These are phyloP conservation scores for Xenopus laevis DNA, from an alignment of 2,113 vertebrate species.

Conservation along the genomic window DNA sequence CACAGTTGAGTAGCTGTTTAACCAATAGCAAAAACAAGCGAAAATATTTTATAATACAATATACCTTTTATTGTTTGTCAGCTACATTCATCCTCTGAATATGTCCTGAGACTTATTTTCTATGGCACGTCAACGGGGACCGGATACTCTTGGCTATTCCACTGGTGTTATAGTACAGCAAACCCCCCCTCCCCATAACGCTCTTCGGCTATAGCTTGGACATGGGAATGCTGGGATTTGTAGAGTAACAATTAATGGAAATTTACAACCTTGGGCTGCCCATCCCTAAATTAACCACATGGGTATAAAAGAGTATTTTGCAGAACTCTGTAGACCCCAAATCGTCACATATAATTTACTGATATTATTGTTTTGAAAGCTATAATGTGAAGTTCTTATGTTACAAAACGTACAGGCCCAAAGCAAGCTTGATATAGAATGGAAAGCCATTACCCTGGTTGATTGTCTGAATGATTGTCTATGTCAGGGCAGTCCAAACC, in stretches of 20 bases:
- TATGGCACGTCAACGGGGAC: neutral
- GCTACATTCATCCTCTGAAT: conserved; percentile 28
- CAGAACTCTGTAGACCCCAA: neutral
- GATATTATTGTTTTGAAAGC: too few relatives aligned
- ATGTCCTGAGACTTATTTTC: conserved; percentile 13
- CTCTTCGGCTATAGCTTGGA: too few relatives aligned
- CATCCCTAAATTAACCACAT: too few relatives aligned
- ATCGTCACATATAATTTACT: neutral
- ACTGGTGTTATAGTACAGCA: too few relatives aligned
- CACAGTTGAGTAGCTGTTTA: conserved; percentile 6
- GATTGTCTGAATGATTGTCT: conserved; percentile 48
- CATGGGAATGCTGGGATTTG: too few relatives aligned
- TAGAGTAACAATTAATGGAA: too few relatives aligned
- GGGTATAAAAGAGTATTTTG: too few relatives aligned
- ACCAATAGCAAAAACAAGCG: neutral
- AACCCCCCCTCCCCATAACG: too few relatives aligned
- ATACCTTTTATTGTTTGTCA: neutral
- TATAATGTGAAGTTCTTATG: neutral
- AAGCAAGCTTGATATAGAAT: neutral
- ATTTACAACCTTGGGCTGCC: too few relatives aligned
- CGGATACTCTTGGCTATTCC: too few relatives aligned
- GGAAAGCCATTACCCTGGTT: conserved; percentile 47
- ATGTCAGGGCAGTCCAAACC: conserved; percentile 9
- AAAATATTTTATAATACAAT: neutral
- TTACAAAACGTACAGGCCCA: neutral